These are phyloP conservation scores for Odontamblyopus rebecca DNA, from an alignment of 2,797 vertebrate species.

Conservation along the genomic window DNA sequence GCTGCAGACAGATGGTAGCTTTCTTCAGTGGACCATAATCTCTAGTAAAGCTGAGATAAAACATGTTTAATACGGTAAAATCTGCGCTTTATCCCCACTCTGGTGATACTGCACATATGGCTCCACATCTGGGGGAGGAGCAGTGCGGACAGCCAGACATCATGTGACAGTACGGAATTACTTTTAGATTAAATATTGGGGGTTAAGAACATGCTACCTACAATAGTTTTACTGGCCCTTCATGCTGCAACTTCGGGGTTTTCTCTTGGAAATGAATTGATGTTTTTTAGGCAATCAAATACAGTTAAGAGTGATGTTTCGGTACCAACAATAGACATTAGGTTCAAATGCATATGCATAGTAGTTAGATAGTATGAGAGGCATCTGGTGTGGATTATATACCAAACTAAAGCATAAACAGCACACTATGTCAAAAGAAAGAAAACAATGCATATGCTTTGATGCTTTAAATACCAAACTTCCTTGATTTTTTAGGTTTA, in stretches of 20 bases:
- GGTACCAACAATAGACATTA: too few relatives aligned
- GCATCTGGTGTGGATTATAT: too few relatives aligned
- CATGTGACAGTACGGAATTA: conserved; percentile 34
- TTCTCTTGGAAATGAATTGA: neutral
- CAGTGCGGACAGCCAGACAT: conserved; percentile 22
- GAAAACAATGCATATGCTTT: too few relatives aligned
- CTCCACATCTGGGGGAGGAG: conserved; percentile 73
- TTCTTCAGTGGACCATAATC: conserved; percentile 85
- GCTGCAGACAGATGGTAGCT: conserved; percentile 82
- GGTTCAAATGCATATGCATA: too few relatives aligned
- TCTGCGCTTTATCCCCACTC: conserved; percentile 80
- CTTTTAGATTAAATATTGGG: conserved; percentile 1
- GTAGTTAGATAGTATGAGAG: too few relatives aligned
- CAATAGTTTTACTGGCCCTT: neutral
- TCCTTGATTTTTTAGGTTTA: neutral
- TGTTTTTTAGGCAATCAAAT: neutral
- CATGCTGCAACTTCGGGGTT: too few relatives aligned
- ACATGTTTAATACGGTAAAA: conserved; percentile 82
- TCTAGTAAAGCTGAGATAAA: conserved; percentile 87
- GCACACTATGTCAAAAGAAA: neutral
- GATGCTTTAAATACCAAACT: neutral
- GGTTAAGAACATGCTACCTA: neutral
- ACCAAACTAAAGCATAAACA: neutral
- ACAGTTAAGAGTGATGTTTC: too few relatives aligned
- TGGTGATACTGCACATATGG: conserved; percentile 78